These are phyloP conservation scores for Colaptes auratus DNA, from an alignment of 2,113 vertebrate genomes.

Conservation along the genomic window DNA sequence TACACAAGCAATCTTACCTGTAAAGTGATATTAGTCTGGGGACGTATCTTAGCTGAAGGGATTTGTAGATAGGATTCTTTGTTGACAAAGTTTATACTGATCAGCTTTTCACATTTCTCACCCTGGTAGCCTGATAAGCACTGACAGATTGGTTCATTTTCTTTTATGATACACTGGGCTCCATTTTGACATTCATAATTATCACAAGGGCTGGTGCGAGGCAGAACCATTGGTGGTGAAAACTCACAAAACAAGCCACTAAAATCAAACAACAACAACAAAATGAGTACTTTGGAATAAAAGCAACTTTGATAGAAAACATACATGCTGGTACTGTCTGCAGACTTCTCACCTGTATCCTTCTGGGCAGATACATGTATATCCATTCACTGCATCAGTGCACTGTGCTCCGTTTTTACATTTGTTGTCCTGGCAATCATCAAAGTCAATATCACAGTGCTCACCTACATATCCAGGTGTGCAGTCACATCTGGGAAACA, in stretches of 20 bases:
- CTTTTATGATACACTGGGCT: constrained; percentile 90
- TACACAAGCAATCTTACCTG: constrained; percentile 81
- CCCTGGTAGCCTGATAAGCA: constrained; percentile 95
- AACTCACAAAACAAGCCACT: constrained; percentile 97
- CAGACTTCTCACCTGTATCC: constrained; percentile 87
- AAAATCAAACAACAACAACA: neutral
- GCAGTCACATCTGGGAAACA: constrained; percentile 89
- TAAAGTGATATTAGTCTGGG: constrained; percentile 93
- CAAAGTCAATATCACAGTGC: constrained; percentile 90
- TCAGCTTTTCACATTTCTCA: constrained; percentile 90
- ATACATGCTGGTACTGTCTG: neutral
- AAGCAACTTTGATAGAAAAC: neutral
- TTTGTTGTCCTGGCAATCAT: constrained; percentile 95
- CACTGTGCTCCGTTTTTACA: constrained; percentile 94
- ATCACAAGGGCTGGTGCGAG: constrained; percentile 96
- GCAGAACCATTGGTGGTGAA: constrained; percentile 95
- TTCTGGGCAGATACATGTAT: constrained; percentile 92
- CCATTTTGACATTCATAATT: constrained; percentile 94
- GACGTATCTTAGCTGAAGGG: constrained; percentile 84
- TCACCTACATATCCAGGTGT: constrained; percentile 93
- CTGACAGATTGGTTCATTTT: constrained; percentile 89
- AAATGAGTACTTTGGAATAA: neutral
- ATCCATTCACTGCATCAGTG: constrained; percentile 93
- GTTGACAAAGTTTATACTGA: constrained; percentile 94
- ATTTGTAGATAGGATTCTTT: constrained; percentile 94